Evolutionary conservation across 1,140 invertebrate genomes (phyloP).

Genomic region (Drosophila ohnishii): DNA sequence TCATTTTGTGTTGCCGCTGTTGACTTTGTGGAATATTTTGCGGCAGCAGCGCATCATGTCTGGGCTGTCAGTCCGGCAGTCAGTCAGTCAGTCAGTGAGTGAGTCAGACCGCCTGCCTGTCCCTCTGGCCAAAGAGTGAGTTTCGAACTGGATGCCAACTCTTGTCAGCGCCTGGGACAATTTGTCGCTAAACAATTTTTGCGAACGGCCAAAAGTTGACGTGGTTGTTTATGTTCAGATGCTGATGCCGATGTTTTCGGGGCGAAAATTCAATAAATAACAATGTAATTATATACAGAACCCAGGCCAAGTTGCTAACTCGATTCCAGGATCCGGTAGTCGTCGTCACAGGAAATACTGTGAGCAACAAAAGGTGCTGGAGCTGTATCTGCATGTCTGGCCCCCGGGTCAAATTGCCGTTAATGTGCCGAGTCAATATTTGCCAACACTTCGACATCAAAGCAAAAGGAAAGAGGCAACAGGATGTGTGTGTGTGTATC

Average conservation of each 20-base stretch:
- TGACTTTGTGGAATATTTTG: constrained; percentile 77
- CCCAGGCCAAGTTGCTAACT: constrained; percentile 43
- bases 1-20: constrained; percentile 70
- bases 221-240: constrained; percentile 46
- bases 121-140: constrained; percentile 14
- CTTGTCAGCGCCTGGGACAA: constrained; percentile 73
- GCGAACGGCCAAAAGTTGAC: constrained; percentile 50
- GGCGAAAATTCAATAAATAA: constrained; percentile 78
- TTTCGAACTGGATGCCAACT: constrained; percentile 35
- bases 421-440: constrained; percentile 72
- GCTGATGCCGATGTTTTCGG: constrained; percentile 18
- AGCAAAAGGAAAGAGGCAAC: constrained; percentile 35
- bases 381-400: constrained; percentile 43
- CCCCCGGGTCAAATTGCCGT: constrained; percentile 48
- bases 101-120: background rate
- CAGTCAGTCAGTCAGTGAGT: constrained; percentile 13
- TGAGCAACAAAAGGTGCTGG: constrained; percentile 34
- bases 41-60: constrained; percentile 65
- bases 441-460: constrained; percentile 64
- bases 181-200: constrained; percentile 79
- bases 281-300: constrained; percentile 75
- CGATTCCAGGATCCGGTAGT: constrained; percentile 27
- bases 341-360: constrained; percentile 17
- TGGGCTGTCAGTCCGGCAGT: constrained; percentile 24
- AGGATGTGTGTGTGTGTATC: constrained; percentile 44